phyloP scores from a whole-genome alignment of 2,113 vertebrate genomes.

The Zosterops lateralis region DNA sequence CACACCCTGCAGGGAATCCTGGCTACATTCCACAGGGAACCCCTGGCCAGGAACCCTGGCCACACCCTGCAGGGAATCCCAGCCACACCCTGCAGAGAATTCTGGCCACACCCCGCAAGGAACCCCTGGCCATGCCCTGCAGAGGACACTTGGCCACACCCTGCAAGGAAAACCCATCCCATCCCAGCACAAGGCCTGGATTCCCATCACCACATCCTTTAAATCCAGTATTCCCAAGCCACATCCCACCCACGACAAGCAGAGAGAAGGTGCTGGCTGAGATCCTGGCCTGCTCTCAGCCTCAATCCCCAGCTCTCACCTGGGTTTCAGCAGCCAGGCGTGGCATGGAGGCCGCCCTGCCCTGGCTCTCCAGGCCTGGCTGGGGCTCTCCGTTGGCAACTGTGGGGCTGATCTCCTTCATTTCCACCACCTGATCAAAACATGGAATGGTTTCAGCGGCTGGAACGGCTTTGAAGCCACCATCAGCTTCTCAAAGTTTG shows the following conservation, averaged over 20 bases:
- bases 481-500: not conserved
- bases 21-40: too few relatives aligned
- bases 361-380: conserved; percentile 86
- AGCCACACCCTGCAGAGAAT: accelerated
- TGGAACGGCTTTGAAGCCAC: not conserved
- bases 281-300: not conserved
- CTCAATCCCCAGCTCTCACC: conserved; percentile 67
- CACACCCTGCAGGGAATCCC: accelerated
- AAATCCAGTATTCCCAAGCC: not conserved
- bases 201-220: not conserved
- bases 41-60: not conserved
- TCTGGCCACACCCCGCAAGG: accelerated
- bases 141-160: too few relatives aligned
- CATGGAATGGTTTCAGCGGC: not conserved
- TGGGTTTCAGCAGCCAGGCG: conserved; percentile 86
- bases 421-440: conserved; percentile 80
- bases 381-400: conserved; percentile 74
- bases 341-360: conserved; percentile 91
- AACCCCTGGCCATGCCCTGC: too few relatives aligned
- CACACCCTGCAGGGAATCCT: not conserved
- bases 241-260: not conserved
- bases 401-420: conserved; percentile 84
- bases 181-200: not conserved
- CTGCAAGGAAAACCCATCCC: accelerated
- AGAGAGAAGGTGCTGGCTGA: not conserved